phyloP scores from a whole-genome alignment of 2,797 vertebrate genomes.

The Coregonus suidteri region DNA sequence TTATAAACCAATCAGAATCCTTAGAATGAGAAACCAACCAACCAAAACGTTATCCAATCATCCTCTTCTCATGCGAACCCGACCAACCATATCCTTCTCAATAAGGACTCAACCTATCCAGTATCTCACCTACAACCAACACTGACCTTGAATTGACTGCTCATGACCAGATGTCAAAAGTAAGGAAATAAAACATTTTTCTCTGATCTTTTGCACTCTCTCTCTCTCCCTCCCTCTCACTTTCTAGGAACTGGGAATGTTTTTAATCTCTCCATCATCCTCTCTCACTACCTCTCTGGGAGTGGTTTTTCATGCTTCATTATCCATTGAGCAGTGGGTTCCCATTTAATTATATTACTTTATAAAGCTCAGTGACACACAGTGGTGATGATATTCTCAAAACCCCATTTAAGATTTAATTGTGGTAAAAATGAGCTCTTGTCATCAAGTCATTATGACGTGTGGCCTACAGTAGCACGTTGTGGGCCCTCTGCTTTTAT shows the following conservation, averaged over 20 bases:
- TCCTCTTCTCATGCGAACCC: neutral
- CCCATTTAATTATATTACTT: slow-evolving; percentile 67
- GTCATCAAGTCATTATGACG: slow-evolving; percentile 59
- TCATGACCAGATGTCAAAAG: slow-evolving; percentile 13
- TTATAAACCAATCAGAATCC: neutral
- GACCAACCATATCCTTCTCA: neutral
- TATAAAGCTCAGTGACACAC: slow-evolving; percentile 58
- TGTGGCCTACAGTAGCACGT: slow-evolving; percentile 36
- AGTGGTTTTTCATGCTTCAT: slow-evolving; percentile 66
- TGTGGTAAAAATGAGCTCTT: slow-evolving; percentile 52
- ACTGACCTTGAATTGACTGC: neutral
- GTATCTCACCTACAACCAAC: neutral
- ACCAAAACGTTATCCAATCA: slow-evolving; percentile 23
- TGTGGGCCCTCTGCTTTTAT: slow-evolving; percentile 10
- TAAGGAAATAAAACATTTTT: slow-evolving; percentile 5
- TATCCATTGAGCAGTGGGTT: slow-evolving; percentile 45
- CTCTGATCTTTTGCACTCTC: neutral
- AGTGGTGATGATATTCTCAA: slow-evolving; percentile 61
- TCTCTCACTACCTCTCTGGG: slow-evolving; percentile 35
- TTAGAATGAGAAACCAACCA: slow-evolving; percentile 4
- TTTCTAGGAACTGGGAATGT: neutral
- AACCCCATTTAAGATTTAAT: slow-evolving; percentile 63
- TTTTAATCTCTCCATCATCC: slow-evolving; percentile 15
- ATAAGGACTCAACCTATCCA: slow-evolving; percentile 5
- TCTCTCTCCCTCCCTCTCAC: neutral